Conservation (phyloP, 2,888 invertebrate species). For the Plebejus melissa region DNA sequence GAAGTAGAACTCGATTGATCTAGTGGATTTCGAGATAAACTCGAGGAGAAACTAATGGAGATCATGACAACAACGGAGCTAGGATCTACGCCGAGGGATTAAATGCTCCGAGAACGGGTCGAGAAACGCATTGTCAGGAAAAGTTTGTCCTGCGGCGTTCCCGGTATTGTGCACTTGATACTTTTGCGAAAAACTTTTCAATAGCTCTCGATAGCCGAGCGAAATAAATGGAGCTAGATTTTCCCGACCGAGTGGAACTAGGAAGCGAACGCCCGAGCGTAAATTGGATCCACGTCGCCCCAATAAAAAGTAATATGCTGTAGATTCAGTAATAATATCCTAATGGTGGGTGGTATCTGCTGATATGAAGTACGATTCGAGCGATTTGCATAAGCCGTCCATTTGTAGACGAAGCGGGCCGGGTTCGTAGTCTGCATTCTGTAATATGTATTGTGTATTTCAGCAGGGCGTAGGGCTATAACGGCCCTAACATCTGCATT, state of each 20-base stretch:
- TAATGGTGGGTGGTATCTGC: neutral
- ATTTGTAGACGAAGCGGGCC: neutral
- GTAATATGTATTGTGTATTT: neutral
- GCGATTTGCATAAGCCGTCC: conserved; percentile 5
- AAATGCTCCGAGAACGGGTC: neutral
- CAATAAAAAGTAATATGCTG: conserved; percentile 1
- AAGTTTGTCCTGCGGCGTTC: neutral
- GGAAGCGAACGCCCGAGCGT: neutral
- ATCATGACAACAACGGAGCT: neutral
- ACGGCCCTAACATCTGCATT: neutral
- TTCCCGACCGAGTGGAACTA: neutral
- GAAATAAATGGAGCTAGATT: neutral
- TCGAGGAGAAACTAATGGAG: neutral
- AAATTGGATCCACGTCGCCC: neutral
- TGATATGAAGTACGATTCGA: neutral
- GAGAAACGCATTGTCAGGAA: neutral
- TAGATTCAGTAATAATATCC: neutral
- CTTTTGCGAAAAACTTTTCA: neutral
- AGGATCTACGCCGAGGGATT: neutral
- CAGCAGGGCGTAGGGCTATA: neutral
- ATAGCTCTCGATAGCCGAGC: neutral
- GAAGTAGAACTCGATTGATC: neutral
- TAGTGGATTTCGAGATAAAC: neutral
- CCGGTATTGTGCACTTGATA: neutral
- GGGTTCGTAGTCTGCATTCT: neutral